A percentile compares a stretch with the other conserved stretches of the same genome.
These are phyloP conservation scores for Leiothrix lutea DNA, from an alignment of 2,113 vertebrate genomes.

Conservation along the genomic window DNA sequence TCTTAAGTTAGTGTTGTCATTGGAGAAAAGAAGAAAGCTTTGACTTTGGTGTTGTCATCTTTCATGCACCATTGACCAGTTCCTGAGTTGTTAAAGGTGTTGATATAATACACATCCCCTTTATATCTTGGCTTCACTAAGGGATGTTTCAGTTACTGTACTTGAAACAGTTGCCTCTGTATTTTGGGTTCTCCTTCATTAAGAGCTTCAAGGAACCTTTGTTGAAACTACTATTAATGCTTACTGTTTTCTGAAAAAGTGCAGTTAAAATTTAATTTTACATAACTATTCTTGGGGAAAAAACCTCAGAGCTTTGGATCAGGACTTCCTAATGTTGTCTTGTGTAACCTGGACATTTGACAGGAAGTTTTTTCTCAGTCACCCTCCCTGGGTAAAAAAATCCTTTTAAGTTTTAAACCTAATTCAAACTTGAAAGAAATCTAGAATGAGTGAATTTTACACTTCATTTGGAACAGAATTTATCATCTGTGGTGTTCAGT, in stretches of 20 bases:
- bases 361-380: background rate
- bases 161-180: background rate
- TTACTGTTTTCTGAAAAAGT: background rate
- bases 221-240: background rate
- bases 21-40: background rate
- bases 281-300: background rate
- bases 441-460: background rate
- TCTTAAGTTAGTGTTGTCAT: background rate
- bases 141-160: background rate
- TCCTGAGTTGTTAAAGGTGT: background rate
- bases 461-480: background rate
- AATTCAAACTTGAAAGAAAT: background rate
- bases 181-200: background rate
- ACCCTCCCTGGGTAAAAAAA: background rate
- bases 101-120: background rate
- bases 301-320: background rate
- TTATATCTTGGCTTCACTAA: background rate
- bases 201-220: background rate
- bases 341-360: background rate
- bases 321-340: background rate
- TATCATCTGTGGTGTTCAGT: background rate
- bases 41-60: background rate
- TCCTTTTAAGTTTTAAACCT: background rate
- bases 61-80: background rate
- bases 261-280: background rate